phyloP scores from a whole-genome alignment of 2,888 invertebrate species.

The Clanis bilineata region DNA sequence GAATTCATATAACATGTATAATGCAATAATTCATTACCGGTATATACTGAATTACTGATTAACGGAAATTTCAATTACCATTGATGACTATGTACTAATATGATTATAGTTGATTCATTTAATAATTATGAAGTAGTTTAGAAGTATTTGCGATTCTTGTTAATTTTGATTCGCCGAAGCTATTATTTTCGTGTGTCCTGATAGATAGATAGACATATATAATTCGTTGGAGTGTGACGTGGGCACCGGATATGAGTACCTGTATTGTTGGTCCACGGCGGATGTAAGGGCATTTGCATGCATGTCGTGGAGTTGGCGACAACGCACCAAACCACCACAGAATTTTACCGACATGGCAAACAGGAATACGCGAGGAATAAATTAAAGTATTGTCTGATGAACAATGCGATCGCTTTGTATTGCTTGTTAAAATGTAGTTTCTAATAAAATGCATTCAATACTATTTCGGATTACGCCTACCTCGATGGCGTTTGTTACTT shows the following conservation, averaged over 20 bases:
- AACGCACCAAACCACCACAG: constrained; percentile 33
- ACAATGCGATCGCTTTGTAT: neutral
- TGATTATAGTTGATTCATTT: too few species aligned
- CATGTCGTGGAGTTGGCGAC: constrained; percentile 47
- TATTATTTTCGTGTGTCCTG: neutral
- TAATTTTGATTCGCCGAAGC: neutral
- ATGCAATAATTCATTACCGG: too few species aligned
- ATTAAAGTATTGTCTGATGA: constrained; percentile 5
- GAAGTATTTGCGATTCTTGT: too few species aligned
- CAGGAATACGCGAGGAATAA: constrained; percentile 24
- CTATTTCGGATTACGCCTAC: too few species aligned
- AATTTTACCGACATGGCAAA: constrained; percentile 28
- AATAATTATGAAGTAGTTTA: too few species aligned
- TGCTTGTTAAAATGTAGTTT: constrained; percentile 10
- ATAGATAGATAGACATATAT: neutral
- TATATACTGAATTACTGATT: too few species aligned
- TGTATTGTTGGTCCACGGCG: constrained; percentile 62
- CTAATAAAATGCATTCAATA: too few species aligned
- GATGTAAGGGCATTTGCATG: constrained; percentile 74
- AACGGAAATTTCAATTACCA: too few species aligned
- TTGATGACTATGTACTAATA: too few species aligned
- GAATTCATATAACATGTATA: too few species aligned
- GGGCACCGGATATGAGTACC: constrained; percentile 63
- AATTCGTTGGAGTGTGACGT: constrained; percentile 25
- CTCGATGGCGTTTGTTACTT: too few species aligned